These are phyloP conservation scores for Phenacoccus solenopsis DNA, from an alignment of 1,140 invertebrate genomes.

Conservation along the genomic window DNA sequence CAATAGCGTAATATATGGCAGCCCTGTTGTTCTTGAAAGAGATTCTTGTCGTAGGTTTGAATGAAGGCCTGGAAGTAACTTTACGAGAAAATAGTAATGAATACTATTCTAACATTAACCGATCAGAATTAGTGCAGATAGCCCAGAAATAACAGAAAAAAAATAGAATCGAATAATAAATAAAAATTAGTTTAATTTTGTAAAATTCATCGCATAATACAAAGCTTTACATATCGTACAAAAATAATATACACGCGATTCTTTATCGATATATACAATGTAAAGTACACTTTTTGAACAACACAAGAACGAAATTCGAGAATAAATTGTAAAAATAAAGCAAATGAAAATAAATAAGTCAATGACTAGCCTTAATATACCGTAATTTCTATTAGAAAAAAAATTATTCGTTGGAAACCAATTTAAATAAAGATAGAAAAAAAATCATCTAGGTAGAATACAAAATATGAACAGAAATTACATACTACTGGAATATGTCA, in stretches of 20 bases:
- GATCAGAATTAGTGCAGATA: no score
- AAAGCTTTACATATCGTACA: not conserved
- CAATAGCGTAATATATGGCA: no score
- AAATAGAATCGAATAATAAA: not conserved
- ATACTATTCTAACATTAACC: no score
- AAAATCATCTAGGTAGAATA: not conserved
- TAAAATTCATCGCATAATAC: conserved; percentile 2
- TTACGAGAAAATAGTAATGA: no score
- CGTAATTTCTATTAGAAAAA: not conserved
- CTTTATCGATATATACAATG: not conserved
- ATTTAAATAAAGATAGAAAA: not conserved
- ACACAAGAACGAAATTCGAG: not conserved
- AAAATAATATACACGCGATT: not conserved
- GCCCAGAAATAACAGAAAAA: no score
- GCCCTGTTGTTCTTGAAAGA: no score
- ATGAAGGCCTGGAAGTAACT: no score
- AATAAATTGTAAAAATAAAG: not conserved
- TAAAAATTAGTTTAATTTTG: not conserved
- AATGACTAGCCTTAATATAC: conserved; percentile 2
- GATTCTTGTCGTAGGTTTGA: no score
- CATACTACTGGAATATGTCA: not conserved
- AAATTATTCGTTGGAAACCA: not conserved
- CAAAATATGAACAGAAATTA: not conserved
- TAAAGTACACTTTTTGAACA: not conserved
- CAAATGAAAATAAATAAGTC: not conserved